Base-by-base conservation (phyloP, 1,140 invertebrate genomes). In the Ceratosolen fusciceps region DNA sequence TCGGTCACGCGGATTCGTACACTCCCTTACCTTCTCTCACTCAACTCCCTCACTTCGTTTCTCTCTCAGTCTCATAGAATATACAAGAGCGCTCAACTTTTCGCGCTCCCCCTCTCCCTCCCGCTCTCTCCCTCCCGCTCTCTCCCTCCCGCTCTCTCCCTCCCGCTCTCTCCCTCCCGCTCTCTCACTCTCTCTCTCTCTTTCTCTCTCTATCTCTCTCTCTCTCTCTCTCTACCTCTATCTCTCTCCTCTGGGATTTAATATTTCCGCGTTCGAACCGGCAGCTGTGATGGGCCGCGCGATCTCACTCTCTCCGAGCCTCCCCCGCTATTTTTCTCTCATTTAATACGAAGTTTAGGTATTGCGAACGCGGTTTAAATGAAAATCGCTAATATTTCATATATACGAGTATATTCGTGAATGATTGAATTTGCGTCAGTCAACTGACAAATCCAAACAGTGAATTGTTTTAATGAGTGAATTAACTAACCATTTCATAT, bases 1-100 rank as follows among this genome's bases (percentile, higher is more conserved):
- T 86, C 83, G 85, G 85, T 87, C 88, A 86, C 84, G 83, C 82
- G 78, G 81, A 68, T 83, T 83, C 80, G 68, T 73, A 72, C 80
- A 72, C 74, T 81, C 80, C 83, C 83, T 62, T 80, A 83, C 77
- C 29, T 67, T 24, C 39, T 21, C 2, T 70, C 60, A 39, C 34
- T n/a, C 34, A 21, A 2, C 39, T 12, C 16, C 37, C 39, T 0
- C 2, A 16, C 8, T 31, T n/a, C 1, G 26, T 16, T 7, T 65
- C 29, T 60, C 16, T 60, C 19, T 60, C 8, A 26, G 29, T 65
- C 10, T 37, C 29, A 56, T 34, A 4, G 14, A 31, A 5, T 26
- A n/a, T 5, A 19, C 83, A 81, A 83, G 52, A 31, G 29, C 43
- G 43, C 24, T 10, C 60, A 73, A 60, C 83, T 81, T 77, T 81